These are phyloP conservation scores for Caenorhabditis elegans DNA, from an alignment of 1,140 invertebrate genomes.

Conservation along the genomic window DNA sequence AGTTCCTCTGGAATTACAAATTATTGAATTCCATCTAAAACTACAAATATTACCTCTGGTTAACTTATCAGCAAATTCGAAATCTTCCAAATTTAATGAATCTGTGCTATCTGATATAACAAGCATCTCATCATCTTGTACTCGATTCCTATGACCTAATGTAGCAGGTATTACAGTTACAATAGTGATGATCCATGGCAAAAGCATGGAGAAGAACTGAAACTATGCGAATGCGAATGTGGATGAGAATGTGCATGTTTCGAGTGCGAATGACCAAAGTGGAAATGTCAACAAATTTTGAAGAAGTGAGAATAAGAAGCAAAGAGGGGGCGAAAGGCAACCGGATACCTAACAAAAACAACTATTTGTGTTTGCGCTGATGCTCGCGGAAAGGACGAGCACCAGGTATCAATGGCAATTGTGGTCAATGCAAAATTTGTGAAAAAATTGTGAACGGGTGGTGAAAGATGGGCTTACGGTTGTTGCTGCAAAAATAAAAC, in stretches of 20 bases:
- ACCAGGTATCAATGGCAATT: conserved; percentile 13
- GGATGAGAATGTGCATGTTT: conserved; percentile 22
- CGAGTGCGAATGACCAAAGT: conserved; percentile 26
- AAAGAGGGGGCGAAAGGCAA: not conserved
- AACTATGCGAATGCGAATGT: not conserved
- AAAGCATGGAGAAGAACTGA: conserved; percentile 31
- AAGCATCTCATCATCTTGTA: not conserved
- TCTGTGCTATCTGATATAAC: not conserved
- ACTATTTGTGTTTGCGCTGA: conserved; percentile 31
- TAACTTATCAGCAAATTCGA: conserved; percentile 55
- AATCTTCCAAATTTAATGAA: conserved; percentile 44
- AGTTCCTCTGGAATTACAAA: conserved; percentile 50
- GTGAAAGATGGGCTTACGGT: not conserved
- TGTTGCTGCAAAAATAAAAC: too few relatives aligned
- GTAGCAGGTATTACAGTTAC: conserved; percentile 13
- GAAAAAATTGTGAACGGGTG: not conserved
- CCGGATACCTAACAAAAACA: conserved; percentile 28
- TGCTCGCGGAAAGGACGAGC: conserved; percentile 24
- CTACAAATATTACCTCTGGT: conserved; percentile 47
- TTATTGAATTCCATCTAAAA: not conserved
- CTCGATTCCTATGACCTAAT: conserved; percentile 17
- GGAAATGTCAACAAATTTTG: conserved; percentile 30
- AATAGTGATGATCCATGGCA: conserved; percentile 19
- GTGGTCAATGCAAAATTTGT: not conserved
- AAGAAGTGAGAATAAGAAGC: conserved; percentile 2